These are phyloP conservation scores for Amphiura filiformis DNA, from an alignment of 35 echinoderm and acorn worm genomes.

Conservation along the genomic window DNA sequence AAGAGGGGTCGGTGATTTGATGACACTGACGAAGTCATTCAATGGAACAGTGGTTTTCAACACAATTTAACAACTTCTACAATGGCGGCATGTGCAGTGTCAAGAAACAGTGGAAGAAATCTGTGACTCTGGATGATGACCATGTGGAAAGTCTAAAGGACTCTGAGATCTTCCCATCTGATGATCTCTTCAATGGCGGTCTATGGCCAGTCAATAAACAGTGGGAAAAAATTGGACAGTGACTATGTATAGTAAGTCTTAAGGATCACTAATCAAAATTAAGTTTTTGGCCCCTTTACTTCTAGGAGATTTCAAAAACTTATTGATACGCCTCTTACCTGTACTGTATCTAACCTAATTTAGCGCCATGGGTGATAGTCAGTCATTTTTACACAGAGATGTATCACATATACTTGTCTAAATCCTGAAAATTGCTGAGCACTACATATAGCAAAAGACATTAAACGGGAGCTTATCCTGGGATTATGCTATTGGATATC, in stretches of 20 bases:
- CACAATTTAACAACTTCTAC: not conserved
- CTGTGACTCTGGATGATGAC: not conserved
- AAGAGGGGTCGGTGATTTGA: slow-evolving; percentile 13
- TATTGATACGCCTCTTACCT: not conserved
- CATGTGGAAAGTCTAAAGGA: not conserved
- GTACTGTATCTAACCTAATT: too few species aligned
- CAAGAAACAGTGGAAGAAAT: not conserved
- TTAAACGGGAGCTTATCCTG: too few species aligned
- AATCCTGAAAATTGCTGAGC: too few species aligned
- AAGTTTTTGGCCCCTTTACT: not conserved
- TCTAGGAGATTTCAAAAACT: not conserved
- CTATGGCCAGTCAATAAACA: not conserved
- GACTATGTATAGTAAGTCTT: not conserved
- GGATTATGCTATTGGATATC: too few species aligned
- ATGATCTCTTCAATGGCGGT: slow-evolving; percentile 10
- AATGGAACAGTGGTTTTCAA: not conserved
- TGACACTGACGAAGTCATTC: not conserved
- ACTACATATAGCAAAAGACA: too few species aligned
- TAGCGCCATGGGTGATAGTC: too few species aligned
- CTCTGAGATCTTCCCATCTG: not conserved
- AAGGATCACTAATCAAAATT: slow-evolving; percentile 5
- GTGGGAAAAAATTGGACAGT: not conserved
- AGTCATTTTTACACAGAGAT: too few species aligned
- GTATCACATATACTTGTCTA: too few species aligned
- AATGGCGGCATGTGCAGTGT: not conserved